phyloP scores from a whole-genome alignment of 2,797 vertebrate genomes.

The Limosa lapponica region DNA sequence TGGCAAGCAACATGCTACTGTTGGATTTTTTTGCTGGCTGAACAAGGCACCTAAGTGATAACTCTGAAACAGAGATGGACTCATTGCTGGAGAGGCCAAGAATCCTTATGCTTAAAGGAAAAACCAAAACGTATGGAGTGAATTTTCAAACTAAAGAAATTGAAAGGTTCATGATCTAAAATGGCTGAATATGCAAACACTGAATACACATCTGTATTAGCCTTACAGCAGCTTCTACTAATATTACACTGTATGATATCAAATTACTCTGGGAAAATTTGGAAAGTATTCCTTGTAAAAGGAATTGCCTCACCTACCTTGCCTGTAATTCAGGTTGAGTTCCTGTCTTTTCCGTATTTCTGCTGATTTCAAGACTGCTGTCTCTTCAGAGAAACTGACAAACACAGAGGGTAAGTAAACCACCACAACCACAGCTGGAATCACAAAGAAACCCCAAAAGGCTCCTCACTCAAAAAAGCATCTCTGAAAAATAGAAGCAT shows the following conservation, averaged over 20 bases:
- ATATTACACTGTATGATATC: neutral
- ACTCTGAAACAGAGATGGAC: neutral
- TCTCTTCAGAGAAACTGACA: neutral
- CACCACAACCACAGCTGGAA: neutral
- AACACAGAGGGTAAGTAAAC: neutral
- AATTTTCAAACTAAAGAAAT: conserved; percentile 14
- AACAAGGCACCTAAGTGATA: neutral
- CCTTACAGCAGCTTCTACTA: neutral
- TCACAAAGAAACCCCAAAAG: neutral
- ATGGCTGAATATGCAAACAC: neutral
- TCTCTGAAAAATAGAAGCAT: neutral
- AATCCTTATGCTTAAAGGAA: neutral
- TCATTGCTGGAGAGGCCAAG: neutral
- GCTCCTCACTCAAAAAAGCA: neutral
- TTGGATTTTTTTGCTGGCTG: neutral
- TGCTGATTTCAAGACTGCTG: neutral
- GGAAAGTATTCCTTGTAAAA: neutral
- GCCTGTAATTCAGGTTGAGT: neutral
- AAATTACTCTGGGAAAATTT: neutral
- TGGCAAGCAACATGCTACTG: neutral
- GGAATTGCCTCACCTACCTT: neutral
- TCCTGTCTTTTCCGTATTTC: neutral
- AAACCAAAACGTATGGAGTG: neutral
- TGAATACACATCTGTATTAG: neutral
- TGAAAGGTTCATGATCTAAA: neutral